Conservation (phyloP, 2,113 vertebrate species). For the Alosa alosa region DNA sequence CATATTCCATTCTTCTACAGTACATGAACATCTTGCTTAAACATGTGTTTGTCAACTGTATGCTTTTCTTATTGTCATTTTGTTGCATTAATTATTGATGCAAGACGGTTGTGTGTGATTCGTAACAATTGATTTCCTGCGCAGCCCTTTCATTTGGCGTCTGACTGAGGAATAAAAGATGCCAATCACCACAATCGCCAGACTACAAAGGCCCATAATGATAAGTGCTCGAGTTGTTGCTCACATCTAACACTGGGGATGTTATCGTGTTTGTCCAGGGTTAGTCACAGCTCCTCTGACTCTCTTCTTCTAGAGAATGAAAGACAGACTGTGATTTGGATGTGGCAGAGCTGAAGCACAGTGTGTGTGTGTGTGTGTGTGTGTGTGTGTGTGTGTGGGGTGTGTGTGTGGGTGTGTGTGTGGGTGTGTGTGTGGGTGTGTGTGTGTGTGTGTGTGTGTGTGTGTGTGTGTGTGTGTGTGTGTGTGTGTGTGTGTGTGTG, state of each 20-base stretch:
- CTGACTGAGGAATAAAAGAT: not conserved
- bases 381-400: too few relatives aligned
- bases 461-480: not conserved
- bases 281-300: not conserved
- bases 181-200: not conserved
- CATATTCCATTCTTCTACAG: not conserved
- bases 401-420: not conserved
- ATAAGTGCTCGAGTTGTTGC: not conserved
- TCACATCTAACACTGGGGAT: not conserved
- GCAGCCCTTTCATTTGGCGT: not conserved
- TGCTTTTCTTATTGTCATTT: not conserved
- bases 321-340: not conserved
- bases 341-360: not conserved
- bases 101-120: not conserved
- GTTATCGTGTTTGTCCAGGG: not conserved
- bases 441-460: conserved; percentile 1
- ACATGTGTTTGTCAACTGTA: not conserved
- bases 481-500: not conserved
- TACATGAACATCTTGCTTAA: not conserved
- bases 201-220: conserved; percentile 5
- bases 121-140: not conserved
- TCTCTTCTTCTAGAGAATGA: not conserved
- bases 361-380: too few relatives aligned
- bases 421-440: not conserved
- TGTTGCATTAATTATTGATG: conserved; percentile 2